Percentiles rank a stretch among this genome's conserved stretches.
These are phyloP conservation scores for Torymus auratus DNA, from an alignment of 2,888 invertebrate species.

Conservation along the genomic window DNA sequence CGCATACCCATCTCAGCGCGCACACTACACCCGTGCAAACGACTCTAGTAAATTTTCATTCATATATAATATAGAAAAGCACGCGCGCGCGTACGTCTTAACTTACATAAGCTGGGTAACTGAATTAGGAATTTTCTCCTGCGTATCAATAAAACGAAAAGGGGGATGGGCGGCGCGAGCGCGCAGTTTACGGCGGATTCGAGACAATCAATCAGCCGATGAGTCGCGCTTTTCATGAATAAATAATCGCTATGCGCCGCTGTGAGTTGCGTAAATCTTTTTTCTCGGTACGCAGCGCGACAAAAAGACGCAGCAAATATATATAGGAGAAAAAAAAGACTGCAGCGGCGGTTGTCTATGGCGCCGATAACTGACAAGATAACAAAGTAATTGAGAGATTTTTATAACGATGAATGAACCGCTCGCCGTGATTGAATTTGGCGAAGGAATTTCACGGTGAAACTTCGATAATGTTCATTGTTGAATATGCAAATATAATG, in stretches of 20 bases:
- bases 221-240: slow-evolving; percentile 33
- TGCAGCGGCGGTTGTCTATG: not conserved
- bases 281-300: not conserved
- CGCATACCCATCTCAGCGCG: too few species aligned
- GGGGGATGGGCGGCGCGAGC: not conserved
- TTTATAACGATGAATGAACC: slow-evolving; percentile 5
- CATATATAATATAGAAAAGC: too few species aligned
- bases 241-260: slow-evolving; percentile 21
- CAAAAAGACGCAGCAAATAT: not conserved
- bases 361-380: slow-evolving; percentile 33
- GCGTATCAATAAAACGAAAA: not conserved
- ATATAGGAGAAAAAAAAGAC: not conserved
- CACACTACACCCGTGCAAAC: not conserved
- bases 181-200: not conserved
- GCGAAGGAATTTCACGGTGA: too few species aligned
- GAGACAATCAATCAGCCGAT: slow-evolving; percentile 39
- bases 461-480: too few species aligned
- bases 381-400: slow-evolving; percentile 44
- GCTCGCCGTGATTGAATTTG: too few species aligned
- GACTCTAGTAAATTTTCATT: not conserved
- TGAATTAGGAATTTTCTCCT: slow-evolving; percentile 35
- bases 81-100: too few species aligned
- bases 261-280: slow-evolving; percentile 41
- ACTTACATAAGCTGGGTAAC: not conserved
- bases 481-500: too few species aligned